Evolutionary conservation across 2,113 vertebrate species (phyloP).

Genomic region (Prionailurus viverrinus): DNA sequence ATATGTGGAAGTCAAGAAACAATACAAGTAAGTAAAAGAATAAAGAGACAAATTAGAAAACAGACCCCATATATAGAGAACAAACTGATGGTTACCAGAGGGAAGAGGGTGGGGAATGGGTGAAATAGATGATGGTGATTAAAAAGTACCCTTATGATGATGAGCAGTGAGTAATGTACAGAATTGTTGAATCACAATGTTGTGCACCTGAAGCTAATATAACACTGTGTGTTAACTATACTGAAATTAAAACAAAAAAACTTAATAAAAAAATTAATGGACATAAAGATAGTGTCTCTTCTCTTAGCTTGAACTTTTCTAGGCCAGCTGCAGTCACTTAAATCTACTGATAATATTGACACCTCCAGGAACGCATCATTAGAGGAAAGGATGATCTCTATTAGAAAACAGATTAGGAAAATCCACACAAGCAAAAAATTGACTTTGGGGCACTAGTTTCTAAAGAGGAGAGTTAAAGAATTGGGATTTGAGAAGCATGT

Average conservation of each 20-base stretch:
- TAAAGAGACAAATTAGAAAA: background rate
- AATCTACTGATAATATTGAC: background rate
- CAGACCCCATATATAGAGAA: background rate
- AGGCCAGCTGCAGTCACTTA: rapidly evolving
- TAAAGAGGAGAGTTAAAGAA: background rate
- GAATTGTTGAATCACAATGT: background rate
- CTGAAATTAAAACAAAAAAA: background rate
- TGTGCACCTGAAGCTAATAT: background rate
- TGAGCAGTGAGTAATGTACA: background rate
- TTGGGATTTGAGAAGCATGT: background rate
- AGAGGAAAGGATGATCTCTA: background rate
- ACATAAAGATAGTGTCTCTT: background rate
- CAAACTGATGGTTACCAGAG: too few species aligned
- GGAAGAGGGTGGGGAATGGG: too few species aligned
- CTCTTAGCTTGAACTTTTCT: background rate
- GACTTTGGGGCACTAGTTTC: background rate
- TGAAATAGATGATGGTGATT: background rate
- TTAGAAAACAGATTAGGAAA: background rate
- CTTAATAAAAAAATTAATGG: background rate
- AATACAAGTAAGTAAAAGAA: background rate
- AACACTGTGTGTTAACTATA: background rate
- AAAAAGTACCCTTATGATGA: background rate
- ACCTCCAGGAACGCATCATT: background rate
- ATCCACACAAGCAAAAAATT: background rate
- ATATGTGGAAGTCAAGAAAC: background rate